Evolutionary conservation across 2,113 vertebrate genomes (phyloP), one percentile per base, ranked within the genome.

Genomic region (Pyrgilauda ruficollis): DNA sequence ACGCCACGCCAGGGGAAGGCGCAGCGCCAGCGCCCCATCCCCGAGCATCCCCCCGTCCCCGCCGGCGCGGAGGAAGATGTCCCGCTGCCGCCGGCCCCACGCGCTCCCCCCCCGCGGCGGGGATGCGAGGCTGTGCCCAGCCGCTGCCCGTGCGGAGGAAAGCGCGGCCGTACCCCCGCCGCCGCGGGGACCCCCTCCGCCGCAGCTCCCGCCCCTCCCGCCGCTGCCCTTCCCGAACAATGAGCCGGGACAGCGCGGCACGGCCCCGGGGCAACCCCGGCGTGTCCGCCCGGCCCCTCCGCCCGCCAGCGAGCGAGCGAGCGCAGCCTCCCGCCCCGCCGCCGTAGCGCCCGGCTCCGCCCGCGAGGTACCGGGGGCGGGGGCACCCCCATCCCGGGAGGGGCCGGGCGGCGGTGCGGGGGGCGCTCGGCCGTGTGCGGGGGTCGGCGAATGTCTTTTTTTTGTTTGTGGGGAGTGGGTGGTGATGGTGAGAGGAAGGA

Each of bases 221-320:
- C 85, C 24, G 53, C 76, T 13, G 67, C 62, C 89, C 89, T 46
- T 84, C 87, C 84, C 49, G 72, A 97, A 98, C 97, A 97, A 97
- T 97, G 96, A 93, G 55, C 81, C 53, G 77, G 89, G 87, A 83
- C 84, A 22, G 91, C 82, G 47, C 68, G 30, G 79, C 72, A n/a
- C 55, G 35, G 75, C 63, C 39, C 47, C 43, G 66, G 49, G 68
- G 49, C 68, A 39, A 35, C 63, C 73, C 70, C 35, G 59, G 26
- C 67, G 7, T 13, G 47, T 39, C 47, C 67, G 35, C 47, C 67
- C 41, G n/a, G 70, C 13, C 17, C 18, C 66, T 27, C 31, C 31
- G 12, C 53, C 53, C 53, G 53, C 19, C 53, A 37, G 37, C 37
- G 37, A 11, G 39, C 39, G 39, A 31, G 53, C 52, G 30, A 55